A percentile compares a stretch with the other conserved stretches of the same genome.
Evolutionary conservation across 2,113 vertebrate genomes (phyloP).

Genomic region (Marmota flaviventris): DNA sequence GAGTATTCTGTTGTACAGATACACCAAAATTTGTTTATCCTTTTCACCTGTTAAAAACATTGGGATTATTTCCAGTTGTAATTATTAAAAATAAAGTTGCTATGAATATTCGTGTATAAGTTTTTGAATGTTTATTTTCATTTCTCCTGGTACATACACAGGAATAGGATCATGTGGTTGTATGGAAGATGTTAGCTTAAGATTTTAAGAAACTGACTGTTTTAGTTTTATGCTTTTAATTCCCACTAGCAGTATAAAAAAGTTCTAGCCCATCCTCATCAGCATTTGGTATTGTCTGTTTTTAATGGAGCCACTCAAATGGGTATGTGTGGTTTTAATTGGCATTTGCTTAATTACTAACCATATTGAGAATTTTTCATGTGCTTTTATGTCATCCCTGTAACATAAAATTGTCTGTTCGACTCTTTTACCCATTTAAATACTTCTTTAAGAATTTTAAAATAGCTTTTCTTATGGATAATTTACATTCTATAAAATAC

Average conservation of each 20-base stretch:
- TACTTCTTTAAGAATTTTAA: not conserved
- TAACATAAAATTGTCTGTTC: not conserved
- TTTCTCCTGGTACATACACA: constrained; percentile 1
- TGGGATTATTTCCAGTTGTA: not conserved
- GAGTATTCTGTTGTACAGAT: not conserved
- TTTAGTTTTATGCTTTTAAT: constrained; percentile 22
- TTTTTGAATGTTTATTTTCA: not conserved
- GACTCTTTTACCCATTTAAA: not conserved
- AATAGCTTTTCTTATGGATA: constrained; percentile 29
- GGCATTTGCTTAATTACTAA: not conserved
- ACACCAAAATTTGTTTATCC: not conserved
- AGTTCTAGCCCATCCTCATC: not conserved
- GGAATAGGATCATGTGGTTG: not conserved
- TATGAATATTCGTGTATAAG: not conserved
- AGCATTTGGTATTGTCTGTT: not conserved
- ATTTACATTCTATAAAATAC: not conserved
- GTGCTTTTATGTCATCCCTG: not conserved
- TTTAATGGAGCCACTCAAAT: not conserved
- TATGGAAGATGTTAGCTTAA: not conserved
- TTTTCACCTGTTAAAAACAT: not conserved
- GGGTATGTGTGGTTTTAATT: not conserved
- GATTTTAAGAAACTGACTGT: not conserved
- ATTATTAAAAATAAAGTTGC: not conserved
- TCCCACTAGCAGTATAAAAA: not conserved
- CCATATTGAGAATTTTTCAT: not conserved